Percentiles rank a stretch among this genome's conserved stretches.
phyloP scores from a whole-genome alignment of 2,113 vertebrate genomes.

The Nerophis lumbriciformis region DNA sequence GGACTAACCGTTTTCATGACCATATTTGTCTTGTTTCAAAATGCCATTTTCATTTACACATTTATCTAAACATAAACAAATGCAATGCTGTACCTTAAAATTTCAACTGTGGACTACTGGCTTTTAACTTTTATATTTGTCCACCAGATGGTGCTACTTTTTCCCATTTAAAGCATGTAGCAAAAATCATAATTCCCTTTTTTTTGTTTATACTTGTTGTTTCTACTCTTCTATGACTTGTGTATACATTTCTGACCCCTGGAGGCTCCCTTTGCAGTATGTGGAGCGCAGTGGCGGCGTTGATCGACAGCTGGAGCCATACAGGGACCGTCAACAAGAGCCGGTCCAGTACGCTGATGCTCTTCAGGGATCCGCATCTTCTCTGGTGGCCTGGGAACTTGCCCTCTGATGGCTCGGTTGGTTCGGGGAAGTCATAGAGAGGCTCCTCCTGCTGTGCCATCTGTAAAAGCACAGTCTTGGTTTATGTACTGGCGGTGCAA shows the following conservation, averaged over 20 bases:
- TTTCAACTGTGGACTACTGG: too few relatives aligned
- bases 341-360: constrained; percentile 80
- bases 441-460: constrained; percentile 72
- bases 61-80: too few relatives aligned
- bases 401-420: constrained; percentile 22
- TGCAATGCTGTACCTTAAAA: too few relatives aligned
- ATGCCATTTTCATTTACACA: not conserved
- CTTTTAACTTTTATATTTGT: too few relatives aligned
- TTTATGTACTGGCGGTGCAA: too few relatives aligned
- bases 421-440: constrained; percentile 75
- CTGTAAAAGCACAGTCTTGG: constrained; percentile 28
- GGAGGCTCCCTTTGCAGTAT: constrained; percentile 81
- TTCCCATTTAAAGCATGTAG: too few relatives aligned
- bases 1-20: not conserved
- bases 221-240: too few relatives aligned
- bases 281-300: constrained; percentile 81
- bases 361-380: constrained; percentile 62
- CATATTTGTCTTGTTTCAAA: not conserved
- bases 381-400: constrained; percentile 47
- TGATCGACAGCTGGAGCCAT: constrained; percentile 85
- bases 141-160: too few relatives aligned
- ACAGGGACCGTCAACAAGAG: constrained; percentile 82
- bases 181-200: too few relatives aligned
- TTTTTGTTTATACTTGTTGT: too few relatives aligned
- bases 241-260: constrained; percentile 69